Percentiles rank a stretch among this genome's conserved stretches.
These are phyloP conservation scores for Phyllotis vaccarum DNA, from an alignment of 2,797 vertebrate species.

Conservation along the genomic window DNA sequence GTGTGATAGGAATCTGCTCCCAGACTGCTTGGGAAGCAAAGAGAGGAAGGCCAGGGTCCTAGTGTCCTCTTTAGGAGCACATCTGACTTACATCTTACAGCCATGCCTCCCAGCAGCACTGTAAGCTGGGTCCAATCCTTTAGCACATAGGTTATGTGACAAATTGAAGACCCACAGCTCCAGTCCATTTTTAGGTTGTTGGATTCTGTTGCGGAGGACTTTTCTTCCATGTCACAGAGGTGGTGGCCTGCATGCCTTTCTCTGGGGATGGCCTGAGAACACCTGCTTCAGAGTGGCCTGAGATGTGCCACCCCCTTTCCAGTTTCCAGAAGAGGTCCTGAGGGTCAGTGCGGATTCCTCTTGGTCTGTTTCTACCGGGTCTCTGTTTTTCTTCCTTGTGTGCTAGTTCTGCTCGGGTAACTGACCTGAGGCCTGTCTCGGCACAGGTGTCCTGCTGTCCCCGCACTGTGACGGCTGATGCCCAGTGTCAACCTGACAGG, in stretches of 20 bases:
- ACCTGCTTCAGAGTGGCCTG: not conserved
- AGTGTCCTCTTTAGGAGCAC: too few species aligned
- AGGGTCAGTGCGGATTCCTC: too few species aligned
- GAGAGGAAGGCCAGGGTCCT: not conserved
- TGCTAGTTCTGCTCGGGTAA: not conserved
- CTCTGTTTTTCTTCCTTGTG: not conserved
- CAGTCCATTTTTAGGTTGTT: not conserved
- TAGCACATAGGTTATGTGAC: not conserved
- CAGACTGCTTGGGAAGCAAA: too few species aligned
- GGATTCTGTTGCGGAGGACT: not conserved
- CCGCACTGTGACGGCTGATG: rapidly evolving
- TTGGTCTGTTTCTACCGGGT: not conserved
- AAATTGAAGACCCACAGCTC: not conserved
- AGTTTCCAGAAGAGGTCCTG: not conserved
- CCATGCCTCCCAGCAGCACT: not conserved
- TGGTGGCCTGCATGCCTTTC: too few species aligned
- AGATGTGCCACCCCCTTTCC: too few species aligned
- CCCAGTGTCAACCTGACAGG: not conserved
- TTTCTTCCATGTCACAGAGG: not conserved
- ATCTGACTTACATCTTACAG: not conserved
- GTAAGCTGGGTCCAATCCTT: not conserved
- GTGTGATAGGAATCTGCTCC: too few species aligned
- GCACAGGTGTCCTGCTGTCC: rapidly evolving
- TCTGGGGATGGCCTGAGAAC: not conserved
- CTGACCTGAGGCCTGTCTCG: not conserved